These are phyloP conservation scores for Poicephalus gulielmi DNA, from an alignment of 2,113 vertebrate species.

Conservation along the genomic window DNA sequence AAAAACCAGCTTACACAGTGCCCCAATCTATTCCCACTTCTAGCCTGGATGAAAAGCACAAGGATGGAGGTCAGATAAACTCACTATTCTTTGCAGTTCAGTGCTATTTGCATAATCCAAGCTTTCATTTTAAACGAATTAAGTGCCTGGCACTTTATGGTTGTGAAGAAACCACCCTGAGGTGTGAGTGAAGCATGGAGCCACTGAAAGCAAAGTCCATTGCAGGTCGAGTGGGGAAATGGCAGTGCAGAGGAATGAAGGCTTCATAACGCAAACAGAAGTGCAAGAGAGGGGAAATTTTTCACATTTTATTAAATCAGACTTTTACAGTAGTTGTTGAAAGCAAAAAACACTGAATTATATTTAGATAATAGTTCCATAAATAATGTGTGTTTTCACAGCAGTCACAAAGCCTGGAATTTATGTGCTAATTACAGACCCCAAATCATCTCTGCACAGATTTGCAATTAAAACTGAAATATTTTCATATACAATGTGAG, in stretches of 20 bases:
- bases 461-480: conserved; percentile 75
- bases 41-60: not conserved
- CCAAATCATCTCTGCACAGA: conserved; percentile 69
- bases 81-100: not conserved
- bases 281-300: conserved; percentile 23
- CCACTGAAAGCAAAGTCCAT: not conserved
- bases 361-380: conserved; percentile 70
- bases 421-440: conserved; percentile 71
- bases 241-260: not conserved
- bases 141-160: conserved; percentile 5
- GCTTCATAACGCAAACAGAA: conserved; percentile 35
- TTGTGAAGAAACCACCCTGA: conserved; percentile 22
- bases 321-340: conserved; percentile 62
- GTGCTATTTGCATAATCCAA: conserved; percentile 23
- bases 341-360: conserved; percentile 66
- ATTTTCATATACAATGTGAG: conserved; percentile 72
- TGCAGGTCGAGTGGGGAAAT: not conserved
- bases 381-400: conserved; percentile 72
- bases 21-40: not conserved
- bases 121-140: conserved; percentile 34
- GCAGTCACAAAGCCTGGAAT: conserved; percentile 67
- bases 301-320: conserved; percentile 71
- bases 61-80: not conserved
- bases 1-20: not conserved
- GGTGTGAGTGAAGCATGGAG: not conserved